Percentiles rank a stretch among this genome's conserved stretches.
Conservation (phyloP, 37 sponge, comb jelly and placozoan species). For the Chondrilla cf. caribensis region DNA sequence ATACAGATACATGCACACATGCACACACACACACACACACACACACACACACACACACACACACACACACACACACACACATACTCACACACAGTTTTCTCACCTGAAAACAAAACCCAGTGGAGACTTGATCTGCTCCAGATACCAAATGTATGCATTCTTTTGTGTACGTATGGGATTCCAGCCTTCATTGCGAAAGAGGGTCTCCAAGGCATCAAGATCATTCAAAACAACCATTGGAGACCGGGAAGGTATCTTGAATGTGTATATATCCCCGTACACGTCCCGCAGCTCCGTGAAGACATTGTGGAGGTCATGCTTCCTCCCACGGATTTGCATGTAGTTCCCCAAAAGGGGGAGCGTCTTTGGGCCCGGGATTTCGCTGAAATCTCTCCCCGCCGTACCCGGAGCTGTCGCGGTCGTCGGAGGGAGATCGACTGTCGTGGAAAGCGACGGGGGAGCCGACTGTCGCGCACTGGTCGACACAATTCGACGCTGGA, state of each 20-base stretch:
- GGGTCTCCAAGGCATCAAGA: background rate
- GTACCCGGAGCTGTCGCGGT: no score
- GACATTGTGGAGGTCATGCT: background rate
- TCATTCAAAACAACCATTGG: slow-evolving; percentile 1
- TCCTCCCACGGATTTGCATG: background rate
- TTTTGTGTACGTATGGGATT: background rate
- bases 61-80: no score
- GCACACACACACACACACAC: no score
- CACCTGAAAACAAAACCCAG: background rate
- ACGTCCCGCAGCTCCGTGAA: background rate
- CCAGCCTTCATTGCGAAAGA: background rate
- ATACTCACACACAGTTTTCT: background rate
- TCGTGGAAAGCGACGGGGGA: no score
- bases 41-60: no score
- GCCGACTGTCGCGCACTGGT: no score
- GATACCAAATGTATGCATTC: background rate
- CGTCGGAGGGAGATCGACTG: no score
- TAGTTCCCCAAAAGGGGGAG: background rate
- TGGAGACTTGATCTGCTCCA: background rate
- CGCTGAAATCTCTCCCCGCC: background rate
- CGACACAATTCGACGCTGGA: no score
- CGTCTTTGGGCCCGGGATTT: slow-evolving; percentile 11
- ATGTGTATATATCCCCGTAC: slow-evolving; percentile 2
- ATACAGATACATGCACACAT: no score
- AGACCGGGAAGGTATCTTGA: background rate